Percentiles rank a stretch among this genome's conserved stretches.
phyloP scores from a whole-genome alignment of 2,888 invertebrate species.

The Yponomeuta plumbellus region DNA sequence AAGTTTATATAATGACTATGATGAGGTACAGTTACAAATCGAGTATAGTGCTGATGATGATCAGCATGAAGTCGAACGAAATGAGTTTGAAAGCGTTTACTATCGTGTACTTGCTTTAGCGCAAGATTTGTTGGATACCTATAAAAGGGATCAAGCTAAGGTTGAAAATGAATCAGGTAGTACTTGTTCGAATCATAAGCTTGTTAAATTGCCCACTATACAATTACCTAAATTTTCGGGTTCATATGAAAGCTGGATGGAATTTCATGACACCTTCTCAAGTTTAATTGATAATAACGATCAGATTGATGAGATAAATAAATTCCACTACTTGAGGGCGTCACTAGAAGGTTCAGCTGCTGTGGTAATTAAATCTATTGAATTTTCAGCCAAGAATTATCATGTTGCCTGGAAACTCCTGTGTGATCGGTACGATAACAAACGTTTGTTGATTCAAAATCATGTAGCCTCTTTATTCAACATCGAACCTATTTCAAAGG shows the following conservation, averaged over 20 bases:
- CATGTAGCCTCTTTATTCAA: conserved; percentile 23
- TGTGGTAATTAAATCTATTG: conserved; percentile 20
- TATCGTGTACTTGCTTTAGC: background rate
- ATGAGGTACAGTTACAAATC: conserved; percentile 25
- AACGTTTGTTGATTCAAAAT: conserved; percentile 21
- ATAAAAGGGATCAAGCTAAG: background rate
- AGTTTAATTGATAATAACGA: conserved; percentile 10
- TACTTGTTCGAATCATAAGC: background rate
- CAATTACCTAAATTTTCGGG: conserved; percentile 8
- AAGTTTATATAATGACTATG: conserved; percentile 24
- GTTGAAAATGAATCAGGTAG: background rate
- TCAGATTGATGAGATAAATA: conserved; percentile 9
- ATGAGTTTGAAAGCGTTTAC: background rate
- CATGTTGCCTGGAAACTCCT: conserved; percentile 19
- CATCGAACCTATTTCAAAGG: conserved; percentile 15
- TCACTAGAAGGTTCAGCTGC: conserved; percentile 19
- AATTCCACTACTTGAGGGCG: conserved; percentile 15
- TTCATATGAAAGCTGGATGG: conserved; percentile 10
- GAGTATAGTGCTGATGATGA: conserved; percentile 24
- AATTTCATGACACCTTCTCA: conserved; percentile 10
- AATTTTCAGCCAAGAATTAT: conserved; percentile 22
- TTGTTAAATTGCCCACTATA: conserved; percentile 14
- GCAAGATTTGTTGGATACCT: background rate
- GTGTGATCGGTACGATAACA: conserved; percentile 22
- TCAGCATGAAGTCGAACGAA: conserved; percentile 16